phyloP scores from a whole-genome alignment of 2,797 vertebrate genomes.

The Squalus acanthias region DNA sequence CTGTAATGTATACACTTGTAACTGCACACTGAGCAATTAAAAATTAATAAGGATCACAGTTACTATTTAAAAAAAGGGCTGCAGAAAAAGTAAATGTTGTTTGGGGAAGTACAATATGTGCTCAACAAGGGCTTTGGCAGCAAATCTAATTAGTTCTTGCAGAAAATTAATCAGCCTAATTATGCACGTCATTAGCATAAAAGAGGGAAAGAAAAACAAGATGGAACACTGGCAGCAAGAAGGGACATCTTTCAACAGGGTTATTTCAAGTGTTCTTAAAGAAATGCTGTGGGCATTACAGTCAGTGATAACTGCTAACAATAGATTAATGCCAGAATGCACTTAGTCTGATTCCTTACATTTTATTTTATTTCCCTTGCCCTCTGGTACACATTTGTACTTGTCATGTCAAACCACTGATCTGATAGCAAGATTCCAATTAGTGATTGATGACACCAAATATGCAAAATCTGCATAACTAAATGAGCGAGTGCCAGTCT shows the following conservation, averaged over 20 bases:
- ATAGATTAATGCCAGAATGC: constrained; percentile 11
- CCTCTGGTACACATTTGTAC: not conserved
- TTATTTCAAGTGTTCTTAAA: constrained; percentile 1
- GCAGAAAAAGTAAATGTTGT: constrained; percentile 33
- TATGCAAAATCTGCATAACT: not conserved
- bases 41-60: constrained; percentile 35
- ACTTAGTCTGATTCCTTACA: constrained; percentile 16
- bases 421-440: constrained; percentile 5
- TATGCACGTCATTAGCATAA: constrained; percentile 29
- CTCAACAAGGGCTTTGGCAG: constrained; percentile 29
- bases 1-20: constrained; percentile 25
- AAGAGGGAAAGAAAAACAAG: constrained; percentile 21
- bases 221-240: not conserved
- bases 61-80: constrained; percentile 31
- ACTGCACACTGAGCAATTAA: constrained; percentile 24
- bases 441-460: constrained; percentile 12
- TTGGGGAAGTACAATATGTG: constrained; percentile 30
- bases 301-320: constrained; percentile 19
- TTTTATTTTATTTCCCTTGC: not conserved
- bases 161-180: constrained; percentile 37
- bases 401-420: constrained; percentile 6
- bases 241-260: constrained; percentile 7
- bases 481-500: not conserved
- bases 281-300: constrained; percentile 6
- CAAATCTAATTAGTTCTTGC: constrained; percentile 35